Evolutionary conservation across 2,888 invertebrate genomes (phyloP).

Genomic region (Electrophaes corylata): DNA sequence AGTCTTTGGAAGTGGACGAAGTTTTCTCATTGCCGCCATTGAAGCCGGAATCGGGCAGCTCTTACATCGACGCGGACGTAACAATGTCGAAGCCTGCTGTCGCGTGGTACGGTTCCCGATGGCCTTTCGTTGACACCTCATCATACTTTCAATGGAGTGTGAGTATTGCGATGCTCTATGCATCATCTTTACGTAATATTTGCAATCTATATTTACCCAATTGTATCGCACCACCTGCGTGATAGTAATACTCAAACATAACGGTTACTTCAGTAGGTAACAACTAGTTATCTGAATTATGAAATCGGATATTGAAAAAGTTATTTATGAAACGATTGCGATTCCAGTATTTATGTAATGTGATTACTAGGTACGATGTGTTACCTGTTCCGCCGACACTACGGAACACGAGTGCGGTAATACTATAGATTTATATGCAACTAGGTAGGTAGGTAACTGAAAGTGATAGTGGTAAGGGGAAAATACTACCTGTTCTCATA

Average conservation of each 20-base stretch:
- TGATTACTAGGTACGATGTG: constrained; percentile 33
- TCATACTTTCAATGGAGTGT: constrained; percentile 88
- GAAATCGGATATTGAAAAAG: constrained; percentile 52
- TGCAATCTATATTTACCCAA: constrained; percentile 41
- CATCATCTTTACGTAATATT: constrained; percentile 47
- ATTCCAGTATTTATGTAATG: constrained; percentile 47
- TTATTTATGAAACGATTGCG: constrained; percentile 48
- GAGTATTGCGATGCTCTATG: constrained; percentile 57
- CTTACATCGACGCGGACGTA: constrained; percentile 66
- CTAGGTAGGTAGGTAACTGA: constrained; percentile 33
- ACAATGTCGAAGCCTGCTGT: constrained; percentile 72
- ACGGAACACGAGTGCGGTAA: constrained; percentile 33
- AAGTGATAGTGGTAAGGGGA: constrained; percentile 33
- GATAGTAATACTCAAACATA: constrained; percentile 44
- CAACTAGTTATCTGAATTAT: constrained; percentile 48
- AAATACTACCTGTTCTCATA: constrained; percentile 27
- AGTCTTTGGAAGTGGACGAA: constrained; percentile 75
- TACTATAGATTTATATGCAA: constrained; percentile 31
- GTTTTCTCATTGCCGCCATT: constrained; percentile 75
- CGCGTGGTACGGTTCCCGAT: constrained; percentile 85
- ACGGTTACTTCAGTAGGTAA: constrained; percentile 50
- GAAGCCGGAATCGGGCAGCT: constrained; percentile 62
- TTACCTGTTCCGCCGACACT: constrained; percentile 28
- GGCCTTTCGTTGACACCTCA: constrained; percentile 87
- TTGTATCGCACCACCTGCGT: constrained; percentile 45